Base-by-base conservation (phyloP, 2,888 invertebrate species). In the Lithosia quadra region DNA sequence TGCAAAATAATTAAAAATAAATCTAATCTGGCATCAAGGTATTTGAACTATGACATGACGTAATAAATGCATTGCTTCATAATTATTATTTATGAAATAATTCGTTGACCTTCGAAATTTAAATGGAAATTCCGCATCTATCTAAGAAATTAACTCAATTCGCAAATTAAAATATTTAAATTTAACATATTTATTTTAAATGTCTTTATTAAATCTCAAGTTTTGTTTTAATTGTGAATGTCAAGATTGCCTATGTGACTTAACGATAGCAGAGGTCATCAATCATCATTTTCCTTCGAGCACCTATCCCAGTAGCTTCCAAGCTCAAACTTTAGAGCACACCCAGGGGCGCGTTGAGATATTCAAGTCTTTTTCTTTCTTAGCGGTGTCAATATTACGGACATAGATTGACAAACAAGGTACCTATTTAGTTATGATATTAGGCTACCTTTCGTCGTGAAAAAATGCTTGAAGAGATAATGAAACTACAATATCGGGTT, bases 41-140 rank as follows among this genome's bases (percentile, higher is more conserved):
- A n/a, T n/a, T 49, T 49, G 49, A 49, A 49, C n/a, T 49, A 9
- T 49, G 49, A 49, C 49, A 49, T 49, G 49, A 49, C 49, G 49
- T 49, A 49, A 49, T 49, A n/a, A 49, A n/a, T 49, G 49, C 49
- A 49, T 49, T n/a, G 49, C 49, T 49, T 49, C 8, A 49, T 49
- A 49, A 34, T 28, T 28, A 49, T 49, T 43, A 2, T 49, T 18
- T n/a, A n/a, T 49, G 49, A 49, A 49, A n/a, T 49, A 49, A 49
- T 49, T 49, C 49, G n/a, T 49, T 49, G 49, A 49, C 49, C 49
- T 49, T 49, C 49, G 49, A 49, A 49, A n/a, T 49, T 49, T 49
- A 49, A 49, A 49, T 49, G 49, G n/a, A 49, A 49, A 49, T 43
- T 43, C 43, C 43, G 43, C 18, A 18, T 43, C 18, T 43, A 43